phyloP scores from a whole-genome alignment of 2,113 vertebrate species.

The Rousettus leschenaultii region DNA sequence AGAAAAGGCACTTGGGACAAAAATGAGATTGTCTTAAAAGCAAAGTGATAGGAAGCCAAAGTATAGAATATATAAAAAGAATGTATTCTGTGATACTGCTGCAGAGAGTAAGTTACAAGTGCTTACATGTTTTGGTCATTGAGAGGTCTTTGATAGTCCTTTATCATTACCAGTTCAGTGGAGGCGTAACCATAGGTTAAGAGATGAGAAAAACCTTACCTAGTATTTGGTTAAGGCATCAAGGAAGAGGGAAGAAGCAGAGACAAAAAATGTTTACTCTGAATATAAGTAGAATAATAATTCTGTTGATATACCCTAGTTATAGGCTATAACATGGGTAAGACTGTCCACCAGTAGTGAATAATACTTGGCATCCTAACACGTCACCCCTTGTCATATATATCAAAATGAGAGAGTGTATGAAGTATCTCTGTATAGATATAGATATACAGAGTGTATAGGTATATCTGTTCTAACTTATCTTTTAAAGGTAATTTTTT shows the following conservation, averaged over 20 bases:
- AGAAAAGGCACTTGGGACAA: background rate
- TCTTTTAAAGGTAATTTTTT: background rate
- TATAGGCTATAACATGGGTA: background rate
- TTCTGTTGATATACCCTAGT: background rate
- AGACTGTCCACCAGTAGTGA: background rate
- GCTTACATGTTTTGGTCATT: background rate
- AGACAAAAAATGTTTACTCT: background rate
- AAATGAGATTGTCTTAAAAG: background rate
- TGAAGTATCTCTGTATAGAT: too few relatives aligned
- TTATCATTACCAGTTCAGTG: background rate
- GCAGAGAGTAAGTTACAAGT: background rate
- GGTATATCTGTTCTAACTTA: background rate
- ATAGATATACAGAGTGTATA: too few relatives aligned
- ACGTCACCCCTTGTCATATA: background rate
- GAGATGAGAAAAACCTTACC: background rate
- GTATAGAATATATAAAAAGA: background rate
- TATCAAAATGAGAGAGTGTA: background rate
- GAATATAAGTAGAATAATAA: background rate
- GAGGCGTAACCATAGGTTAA: background rate
- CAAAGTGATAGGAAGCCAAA: background rate
- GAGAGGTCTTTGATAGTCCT: background rate
- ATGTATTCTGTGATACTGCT: background rate
- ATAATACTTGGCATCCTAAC: background rate
- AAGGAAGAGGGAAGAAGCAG: background rate
- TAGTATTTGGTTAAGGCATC: background rate